Evolutionary conservation across 1,140 invertebrate genomes (phyloP).

Genomic region (silkworm (Bombyx mori)): DNA sequence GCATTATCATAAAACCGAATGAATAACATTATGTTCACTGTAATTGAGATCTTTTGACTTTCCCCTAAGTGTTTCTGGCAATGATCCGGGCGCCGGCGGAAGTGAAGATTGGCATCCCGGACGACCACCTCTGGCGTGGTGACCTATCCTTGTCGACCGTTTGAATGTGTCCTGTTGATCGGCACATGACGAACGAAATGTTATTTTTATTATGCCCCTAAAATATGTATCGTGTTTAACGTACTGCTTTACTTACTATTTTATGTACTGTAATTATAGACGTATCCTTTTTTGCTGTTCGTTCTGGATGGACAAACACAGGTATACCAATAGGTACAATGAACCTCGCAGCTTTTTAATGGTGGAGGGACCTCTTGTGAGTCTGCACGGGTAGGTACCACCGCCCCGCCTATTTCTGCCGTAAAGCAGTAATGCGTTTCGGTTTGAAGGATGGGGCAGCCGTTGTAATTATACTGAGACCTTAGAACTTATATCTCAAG

Average conservation of each 20-base stretch:
- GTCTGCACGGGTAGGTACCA: too few species aligned
- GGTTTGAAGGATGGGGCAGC: too few species aligned
- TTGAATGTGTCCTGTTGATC: constrained; percentile 10
- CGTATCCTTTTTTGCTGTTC: too few species aligned
- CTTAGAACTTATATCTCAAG: too few species aligned
- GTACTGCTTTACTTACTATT: not conserved
- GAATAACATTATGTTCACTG: not conserved
- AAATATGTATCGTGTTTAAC: not conserved
- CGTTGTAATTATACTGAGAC: too few species aligned
- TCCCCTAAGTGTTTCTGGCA: constrained; percentile 50
- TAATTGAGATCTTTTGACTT: not conserved
- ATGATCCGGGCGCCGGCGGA: constrained; percentile 61
- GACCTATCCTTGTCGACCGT: constrained; percentile 23
- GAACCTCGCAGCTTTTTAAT: too few species aligned
- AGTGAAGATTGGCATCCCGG: constrained; percentile 36
- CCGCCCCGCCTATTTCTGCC: too few species aligned
- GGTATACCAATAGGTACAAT: too few species aligned
- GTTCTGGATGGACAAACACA: too few species aligned
- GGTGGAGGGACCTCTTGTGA: too few species aligned
- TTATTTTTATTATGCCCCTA: not conserved
- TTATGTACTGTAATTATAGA: too few species aligned
- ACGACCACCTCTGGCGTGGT: constrained; percentile 42
- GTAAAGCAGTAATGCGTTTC: too few species aligned
- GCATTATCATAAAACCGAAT: not conserved
- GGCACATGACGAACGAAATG: not conserved